A percentile compares a stretch with the other conserved stretches of the same genome.
Evolutionary conservation across 2,113 vertebrate genomes (phyloP).

Genomic region (Sturnira hondurensis): DNA sequence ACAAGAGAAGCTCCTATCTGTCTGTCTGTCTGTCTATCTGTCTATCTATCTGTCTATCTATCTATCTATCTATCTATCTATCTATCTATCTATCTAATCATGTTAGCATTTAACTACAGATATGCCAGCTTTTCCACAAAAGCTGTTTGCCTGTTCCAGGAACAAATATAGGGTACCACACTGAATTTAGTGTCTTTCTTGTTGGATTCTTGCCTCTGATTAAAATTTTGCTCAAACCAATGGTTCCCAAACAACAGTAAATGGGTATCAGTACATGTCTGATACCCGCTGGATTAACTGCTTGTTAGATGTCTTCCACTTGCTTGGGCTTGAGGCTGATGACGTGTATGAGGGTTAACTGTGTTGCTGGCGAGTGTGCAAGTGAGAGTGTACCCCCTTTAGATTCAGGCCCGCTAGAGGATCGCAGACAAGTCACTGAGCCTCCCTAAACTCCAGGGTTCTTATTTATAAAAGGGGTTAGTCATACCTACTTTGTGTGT

Average conservation of each 20-base stretch:
- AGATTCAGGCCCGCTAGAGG: background rate
- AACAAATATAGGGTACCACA: background rate
- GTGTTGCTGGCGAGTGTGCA: rapidly evolving
- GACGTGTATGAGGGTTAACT: rapidly evolving
- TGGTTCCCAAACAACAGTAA: background rate
- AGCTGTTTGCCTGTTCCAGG: background rate
- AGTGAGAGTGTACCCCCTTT: too few relatives aligned
- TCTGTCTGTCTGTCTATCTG: background rate
- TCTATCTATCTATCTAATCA: background rate
- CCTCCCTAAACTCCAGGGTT: background rate
- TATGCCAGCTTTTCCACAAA: background rate
- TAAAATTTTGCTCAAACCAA: background rate
- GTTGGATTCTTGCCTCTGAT: background rate
- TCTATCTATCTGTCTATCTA: background rate
- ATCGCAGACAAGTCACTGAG: background rate
- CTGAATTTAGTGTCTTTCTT: background rate
- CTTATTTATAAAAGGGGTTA: background rate
- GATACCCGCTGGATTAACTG: background rate
- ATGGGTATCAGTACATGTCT: background rate
- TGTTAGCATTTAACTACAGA: background rate
- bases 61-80: too few relatives aligned
- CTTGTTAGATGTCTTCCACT: background rate
- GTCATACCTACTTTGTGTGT: background rate
- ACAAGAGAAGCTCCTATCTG: background rate
- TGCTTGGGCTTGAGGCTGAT: background rate